Conservation (phyloP, 2,797 vertebrate species). For the Gymnoscopelus microlampas region DNA sequence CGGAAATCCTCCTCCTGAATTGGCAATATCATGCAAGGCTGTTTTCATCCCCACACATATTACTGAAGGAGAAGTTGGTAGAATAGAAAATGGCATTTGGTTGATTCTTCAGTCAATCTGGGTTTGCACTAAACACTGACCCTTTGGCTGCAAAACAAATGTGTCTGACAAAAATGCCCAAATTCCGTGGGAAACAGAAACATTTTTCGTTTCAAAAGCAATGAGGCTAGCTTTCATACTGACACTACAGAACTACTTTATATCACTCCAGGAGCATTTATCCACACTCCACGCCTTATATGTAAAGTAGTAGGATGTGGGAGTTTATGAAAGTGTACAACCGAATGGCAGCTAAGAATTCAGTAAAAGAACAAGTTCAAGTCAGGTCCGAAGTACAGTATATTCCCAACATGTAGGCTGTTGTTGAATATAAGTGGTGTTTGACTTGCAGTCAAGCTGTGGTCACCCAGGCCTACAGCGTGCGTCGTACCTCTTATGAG, state of each 20-base stretch:
- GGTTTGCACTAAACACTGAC: neutral
- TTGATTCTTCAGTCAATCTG: too few relatives aligned
- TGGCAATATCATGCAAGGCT: conserved; percentile 11
- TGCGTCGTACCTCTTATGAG: conserved; percentile 58
- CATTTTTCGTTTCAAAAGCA: too few relatives aligned
- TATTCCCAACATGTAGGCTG: conserved; percentile 44
- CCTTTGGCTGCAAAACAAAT: neutral
- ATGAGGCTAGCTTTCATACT: too few relatives aligned
- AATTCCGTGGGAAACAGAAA: too few relatives aligned
- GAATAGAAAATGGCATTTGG: neutral
- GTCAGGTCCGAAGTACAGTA: conserved; percentile 54
- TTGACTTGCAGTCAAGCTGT: conserved; percentile 50
- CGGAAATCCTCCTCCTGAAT: conserved; percentile 40
- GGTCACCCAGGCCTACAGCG: conserved; percentile 58
- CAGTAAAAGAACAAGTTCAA: conserved; percentile 53
- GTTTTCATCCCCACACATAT: too few relatives aligned
- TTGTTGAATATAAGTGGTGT: conserved; percentile 54
- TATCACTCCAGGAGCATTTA: conserved; percentile 2
- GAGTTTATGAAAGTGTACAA: conserved; percentile 9
- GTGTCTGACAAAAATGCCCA: too few relatives aligned
- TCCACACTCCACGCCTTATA: neutral
- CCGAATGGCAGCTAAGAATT: conserved; percentile 34
- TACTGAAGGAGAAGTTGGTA: too few relatives aligned
- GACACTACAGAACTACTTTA: too few relatives aligned
- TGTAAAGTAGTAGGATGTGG: neutral